Evolutionary conservation across 2,888 invertebrate species (phyloP), one percentile per base, ranked within the genome.

Genomic region (Sinodicranocentrus sp.): DNA sequence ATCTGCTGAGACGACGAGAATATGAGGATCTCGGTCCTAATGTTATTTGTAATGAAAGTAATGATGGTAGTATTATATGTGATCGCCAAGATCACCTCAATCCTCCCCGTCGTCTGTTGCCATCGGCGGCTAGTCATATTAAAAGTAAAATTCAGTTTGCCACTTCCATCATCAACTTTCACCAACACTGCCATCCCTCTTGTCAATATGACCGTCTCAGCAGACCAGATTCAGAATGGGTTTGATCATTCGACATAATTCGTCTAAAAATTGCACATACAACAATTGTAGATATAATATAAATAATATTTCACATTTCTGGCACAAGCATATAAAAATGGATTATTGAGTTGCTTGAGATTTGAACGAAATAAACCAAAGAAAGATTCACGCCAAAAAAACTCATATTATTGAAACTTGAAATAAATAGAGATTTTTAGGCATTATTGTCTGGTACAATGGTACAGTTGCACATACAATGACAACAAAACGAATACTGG

Each of bases 201-300:
- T 57, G 57, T 48, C 68, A 43, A 23, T 43, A 70, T 28, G 59
- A 57, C 17, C 67, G 68, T 82, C 68, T 75, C 48, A 59, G 54
- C 73, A 75, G 73, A 82, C 65, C 39, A 19, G 48, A 82, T 73
- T 75, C 68, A 59, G 75, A 82, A 59, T 82, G 82, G 82, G 82
- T 82, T 82, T 82, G 68, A 82, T 75, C 82, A 82, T 82, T 73
- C 73, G 73, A 44, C 54, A 25, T 75, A 82, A 82, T 82, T 82
- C 82, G 82, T 82, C 33, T 33, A 33, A 3, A 10, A 33, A 33
- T 10, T 33, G 33, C 10, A n/a, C n/a, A n/a, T n/a, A 33, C 33
- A 33, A 3, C 33, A 33, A 33, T 33, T 33, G 3, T 33, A 33
- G 10, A 33, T 33, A 33, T 10, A 33, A 33, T 33, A 10, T 6